Evolutionary conservation across 2,113 vertebrate genomes (phyloP), one percentile per base, ranked within the genome.

Genomic region (Nesogale talazaci): DNA sequence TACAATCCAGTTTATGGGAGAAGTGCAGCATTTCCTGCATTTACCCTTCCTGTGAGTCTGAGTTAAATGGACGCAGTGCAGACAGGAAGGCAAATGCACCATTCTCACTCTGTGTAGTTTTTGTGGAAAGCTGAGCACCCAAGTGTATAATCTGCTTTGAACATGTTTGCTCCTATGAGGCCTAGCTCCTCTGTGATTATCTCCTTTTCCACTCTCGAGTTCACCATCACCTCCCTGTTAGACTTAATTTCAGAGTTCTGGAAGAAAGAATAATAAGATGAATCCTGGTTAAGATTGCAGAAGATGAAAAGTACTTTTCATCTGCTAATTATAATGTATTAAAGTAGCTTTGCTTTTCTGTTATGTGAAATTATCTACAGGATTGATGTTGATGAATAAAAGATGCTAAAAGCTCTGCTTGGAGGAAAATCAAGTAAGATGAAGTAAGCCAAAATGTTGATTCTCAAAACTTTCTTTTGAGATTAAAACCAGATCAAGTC

Each of bases 381-480:
- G 72, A 74, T 84, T 94, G 38, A n/a, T 88, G 36, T 83, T 90
- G 81, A 79, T 40, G 74, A 52, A 29, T 63, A 59, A 95, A 93
- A 86, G 86, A 56, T 69, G 83, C 65, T 85, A 36, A 88, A 83
- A 72, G 0, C 8, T 81, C 79, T 91, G 17, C 76, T 92, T 93
- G 79, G 65, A 83, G 19, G 27, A 22, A 72, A 83, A 83, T 86
- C 76, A 88, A 52, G 23, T 46, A 92, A 52, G 46, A 52, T 56
- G 34, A 52, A 72, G 82, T 90, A 76, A 95, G 20, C 6, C 22
- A 61, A 83, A 86, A 72, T 78, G 56, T 46, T 38, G 76, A 80
- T 56, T 59, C 57, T 69, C 15, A 15, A 5, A 42, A 23, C 92
- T 61, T 86, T n/a, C 29, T 85, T 80, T 52, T 81, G 36, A 38